Evolutionary conservation across 2,797 vertebrate species (phyloP).

Genomic region (Coregonus ussuriensis): DNA sequence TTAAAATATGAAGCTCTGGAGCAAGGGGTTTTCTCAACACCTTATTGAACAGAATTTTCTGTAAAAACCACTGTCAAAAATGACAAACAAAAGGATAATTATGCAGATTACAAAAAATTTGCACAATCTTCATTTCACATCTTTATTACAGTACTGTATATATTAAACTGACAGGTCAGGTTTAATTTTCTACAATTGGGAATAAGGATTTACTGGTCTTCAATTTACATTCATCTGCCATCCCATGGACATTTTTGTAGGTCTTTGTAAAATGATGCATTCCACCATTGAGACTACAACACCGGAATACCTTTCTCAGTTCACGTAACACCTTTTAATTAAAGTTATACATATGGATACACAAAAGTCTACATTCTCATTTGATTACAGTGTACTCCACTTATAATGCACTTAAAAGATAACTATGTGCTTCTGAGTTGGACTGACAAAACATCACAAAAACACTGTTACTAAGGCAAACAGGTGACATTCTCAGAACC

Average conservation of each 20-base stretch:
- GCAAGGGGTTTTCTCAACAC: neutral
- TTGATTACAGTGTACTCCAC: conserved; percentile 38
- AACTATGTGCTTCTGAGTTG: conserved; percentile 58
- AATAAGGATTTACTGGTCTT: neutral
- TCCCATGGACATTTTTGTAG: neutral
- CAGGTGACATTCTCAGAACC: conserved; percentile 35
- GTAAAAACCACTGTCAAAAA: neutral
- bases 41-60: neutral
- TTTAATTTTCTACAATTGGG: neutral
- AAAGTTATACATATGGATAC: conserved; percentile 55
- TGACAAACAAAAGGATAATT: neutral
- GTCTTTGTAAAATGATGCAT: neutral
- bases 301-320: conserved; percentile 34
- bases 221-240: neutral
- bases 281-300: neutral
- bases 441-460: conserved; percentile 47
- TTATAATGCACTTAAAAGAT: conserved; percentile 64
- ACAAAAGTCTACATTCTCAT: conserved; percentile 64
- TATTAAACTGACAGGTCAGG: neutral
- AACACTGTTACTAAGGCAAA: conserved; percentile 53
- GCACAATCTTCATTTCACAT: neutral
- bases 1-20: neutral
- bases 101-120: neutral
- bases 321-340: conserved; percentile 64
- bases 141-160: neutral